Percentiles rank a stretch among this genome's conserved stretches.
Conservation (phyloP, 2,888 invertebrate genomes). For the Volucella inflata region DNA sequence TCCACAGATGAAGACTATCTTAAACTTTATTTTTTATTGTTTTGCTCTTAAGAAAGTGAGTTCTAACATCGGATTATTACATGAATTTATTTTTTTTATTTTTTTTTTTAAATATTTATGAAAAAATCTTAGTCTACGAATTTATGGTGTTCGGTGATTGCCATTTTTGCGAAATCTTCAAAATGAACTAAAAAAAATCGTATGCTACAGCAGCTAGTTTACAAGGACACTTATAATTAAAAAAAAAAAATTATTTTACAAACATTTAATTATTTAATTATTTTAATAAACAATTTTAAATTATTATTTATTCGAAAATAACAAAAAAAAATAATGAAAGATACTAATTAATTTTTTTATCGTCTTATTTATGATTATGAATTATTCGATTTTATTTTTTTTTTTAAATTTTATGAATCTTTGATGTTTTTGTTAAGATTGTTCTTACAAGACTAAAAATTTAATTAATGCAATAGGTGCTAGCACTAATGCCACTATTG, state of each 20-base stretch:
- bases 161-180: slow-evolving; percentile 30
- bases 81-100: slow-evolving; percentile 17
- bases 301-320: neutral
- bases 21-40: slow-evolving; percentile 43
- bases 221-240: slow-evolving; percentile 62
- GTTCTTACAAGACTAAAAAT: slow-evolving; percentile 65
- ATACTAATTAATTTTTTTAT: slow-evolving; percentile 65
- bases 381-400: slow-evolving; percentile 54
- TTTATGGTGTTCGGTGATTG: slow-evolving; percentile 49
- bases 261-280: slow-evolving; percentile 24
- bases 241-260: slow-evolving; percentile 33
- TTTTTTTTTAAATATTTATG: slow-evolving; percentile 10
- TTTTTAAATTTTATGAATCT: slow-evolving; percentile 13
- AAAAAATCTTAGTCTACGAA: slow-evolving; percentile 59
- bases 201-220: slow-evolving; percentile 46
- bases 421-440: slow-evolving; percentile 11
- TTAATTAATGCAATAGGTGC: slow-evolving; percentile 76
- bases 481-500: slow-evolving; percentile 78
- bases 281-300: slow-evolving; percentile 33
- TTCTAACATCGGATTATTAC: slow-evolving; percentile 44
- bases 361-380: slow-evolving; percentile 59
- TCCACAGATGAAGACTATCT: slow-evolving; percentile 18
- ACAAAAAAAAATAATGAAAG: slow-evolving; percentile 41
- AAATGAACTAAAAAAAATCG: slow-evolving; percentile 31
- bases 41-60: slow-evolving; percentile 38